Evolutionary conservation across 2,888 invertebrate genomes (phyloP), one percentile per base, ranked within the genome.

Genomic region (Acronicta leporina): DNA sequence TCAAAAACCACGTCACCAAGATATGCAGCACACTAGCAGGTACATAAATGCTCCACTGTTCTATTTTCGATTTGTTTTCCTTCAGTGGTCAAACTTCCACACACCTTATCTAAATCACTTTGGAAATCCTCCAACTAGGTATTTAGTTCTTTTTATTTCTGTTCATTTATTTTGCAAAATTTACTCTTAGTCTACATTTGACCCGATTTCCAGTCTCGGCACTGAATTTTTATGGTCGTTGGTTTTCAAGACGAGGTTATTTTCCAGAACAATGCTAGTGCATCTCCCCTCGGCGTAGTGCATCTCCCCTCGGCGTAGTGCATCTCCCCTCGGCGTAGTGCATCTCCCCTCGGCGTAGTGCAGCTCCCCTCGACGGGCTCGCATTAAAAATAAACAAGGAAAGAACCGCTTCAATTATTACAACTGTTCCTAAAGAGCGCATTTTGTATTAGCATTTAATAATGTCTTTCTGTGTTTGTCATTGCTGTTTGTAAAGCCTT

Each of bases 211-310:
- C 53, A 75, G 70, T 78, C 79, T 77, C 63, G 56, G 49, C 72
- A 73, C 69, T 77, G 80, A 79, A 81, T 86, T 87, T 85, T 88
- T 86, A 86, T 84, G 80, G 83, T 82, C 80, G 78, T 76, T 83
- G 84, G 73, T 72, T 83, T 82, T 79, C 74, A 81, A 87, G 81
- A 82, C 77, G 85, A 77, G 77, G 79, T 78, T 79, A 86, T 85
- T 87, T 87, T 86, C 81, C 81, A 77, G 80, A 76, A 86, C 84
- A 86, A 85, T 84, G 82, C 80, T 72, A 81, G 73, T 75, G 81
- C 80, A 76, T 79, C 75, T 71, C 68, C 33, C 33, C 33, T 33
- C 33, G 33, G 33, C 11, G 11, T 33, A 33, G 33, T 11, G 47
- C 66, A 65, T 52, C 54, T 73, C 63, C 61, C 63, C 68, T 76